Base-by-base conservation (phyloP, 2,113 vertebrate species). In the Leptocoma aspasia region DNA sequence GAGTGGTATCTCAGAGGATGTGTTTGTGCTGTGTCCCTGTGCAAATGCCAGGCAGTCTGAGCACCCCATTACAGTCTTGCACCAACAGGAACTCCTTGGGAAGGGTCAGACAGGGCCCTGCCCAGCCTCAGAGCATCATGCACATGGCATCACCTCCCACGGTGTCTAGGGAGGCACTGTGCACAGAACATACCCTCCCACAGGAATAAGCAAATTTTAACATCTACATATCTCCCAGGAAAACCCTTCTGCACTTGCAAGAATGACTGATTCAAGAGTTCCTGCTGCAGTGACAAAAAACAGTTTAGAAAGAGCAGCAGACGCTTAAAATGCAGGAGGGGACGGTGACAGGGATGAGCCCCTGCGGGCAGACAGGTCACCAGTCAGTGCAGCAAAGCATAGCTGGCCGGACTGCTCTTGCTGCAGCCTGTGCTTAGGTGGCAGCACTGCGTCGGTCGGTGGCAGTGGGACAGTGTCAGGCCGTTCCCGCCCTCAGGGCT, bases 91-190 rank as follows among this genome's bases (percentile, higher is more conserved):
- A 7, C 13, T 10, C 19, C 18, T 54, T 28, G 22, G 44, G 6
- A 83, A 57, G 28, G 37, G 13, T 80, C 63, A 66, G 28, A 12
- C 11, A 41, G 28, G 26, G 17, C 24, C 33, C 47, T 57, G 31
- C 24, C 47, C n/a, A 18, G 23, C 20, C 35, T n/a, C 41, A 42
- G 31, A 44, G 47, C 21, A n/a, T n/a, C n/a, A 5, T 4, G 19
- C 19, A 4, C 1, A 6, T 1, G 3, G 24, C 59, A 41, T 15
- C 0, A 0, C 15, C 24, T 81, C 20, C 11, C 31, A 4, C 0
- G 0, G 13, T 7, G 9, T 57, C 60, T 28, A 8, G 5, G 7
- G 27, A 10, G 15, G 3, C 50, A 41, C 28, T 0, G 1, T 1
- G 23, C 30, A 42, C n/a, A 27, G 41, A 33, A 52, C n/a, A 17